Percentiles rank a stretch among this genome's conserved stretches.
phyloP scores from a whole-genome alignment of 2,113 vertebrate species.

The Corydoras sp. region DNA sequence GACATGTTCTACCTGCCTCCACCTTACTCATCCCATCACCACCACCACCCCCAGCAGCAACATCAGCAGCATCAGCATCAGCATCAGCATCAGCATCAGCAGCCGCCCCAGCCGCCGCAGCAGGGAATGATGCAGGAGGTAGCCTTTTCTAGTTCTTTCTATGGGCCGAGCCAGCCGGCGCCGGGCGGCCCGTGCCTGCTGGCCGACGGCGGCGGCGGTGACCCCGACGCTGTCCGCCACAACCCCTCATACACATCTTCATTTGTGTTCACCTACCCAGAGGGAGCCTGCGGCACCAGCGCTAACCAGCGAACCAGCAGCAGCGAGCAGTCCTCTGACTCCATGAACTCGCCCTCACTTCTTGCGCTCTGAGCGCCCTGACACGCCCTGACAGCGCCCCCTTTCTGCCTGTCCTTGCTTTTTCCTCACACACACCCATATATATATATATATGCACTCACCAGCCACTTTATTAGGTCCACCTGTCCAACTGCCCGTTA shows the following conservation, averaged over 20 bases:
- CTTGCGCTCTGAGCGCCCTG: constrained; percentile 80
- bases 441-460: neutral
- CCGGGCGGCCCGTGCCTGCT: constrained; percentile 75
- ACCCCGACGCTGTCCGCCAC: constrained; percentile 73
- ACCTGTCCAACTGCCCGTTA: no score
- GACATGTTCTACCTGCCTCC: constrained; percentile 78
- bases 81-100: constrained; percentile 57
- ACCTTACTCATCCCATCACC: constrained; percentile 66
- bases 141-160: constrained; percentile 88
- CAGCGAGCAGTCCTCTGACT: constrained; percentile 91
- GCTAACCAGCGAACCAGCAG: constrained; percentile 90
- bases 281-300: constrained; percentile 88
- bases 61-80: constrained; percentile 53
- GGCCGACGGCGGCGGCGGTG: constrained; percentile 58
- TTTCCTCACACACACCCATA: constrained; percentile 1
- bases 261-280: constrained; percentile 99
- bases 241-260: constrained; percentile 95
- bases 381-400: neutral
- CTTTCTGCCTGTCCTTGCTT: constrained; percentile 16
- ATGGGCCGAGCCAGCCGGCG: constrained; percentile 74
- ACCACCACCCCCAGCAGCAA: constrained; percentile 61
- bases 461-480: no score
- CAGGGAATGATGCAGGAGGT: constrained; percentile 80
- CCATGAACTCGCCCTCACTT: constrained; percentile 91
- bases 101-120: constrained; percentile 51